Percentiles rank a stretch among this genome's conserved stretches.
Evolutionary conservation across 2,888 invertebrate genomes (phyloP).

Genomic region (Ctenicera cuprea): DNA sequence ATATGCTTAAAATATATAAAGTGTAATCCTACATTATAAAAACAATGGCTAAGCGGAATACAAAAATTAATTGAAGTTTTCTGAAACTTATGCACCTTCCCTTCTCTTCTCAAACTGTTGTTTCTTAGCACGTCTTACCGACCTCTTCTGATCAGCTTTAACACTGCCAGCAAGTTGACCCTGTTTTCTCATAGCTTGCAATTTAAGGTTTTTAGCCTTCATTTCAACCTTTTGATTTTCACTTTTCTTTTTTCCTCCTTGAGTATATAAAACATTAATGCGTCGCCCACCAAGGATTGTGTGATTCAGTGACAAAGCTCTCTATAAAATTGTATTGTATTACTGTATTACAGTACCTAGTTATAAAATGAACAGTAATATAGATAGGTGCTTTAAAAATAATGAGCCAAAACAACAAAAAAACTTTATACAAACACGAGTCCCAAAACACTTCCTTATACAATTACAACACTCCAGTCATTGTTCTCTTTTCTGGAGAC

Average conservation of each 20-base stretch:
- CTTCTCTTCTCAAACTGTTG: constrained; percentile 18
- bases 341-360: not conserved
- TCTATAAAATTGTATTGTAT: constrained; percentile 66
- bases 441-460: too few relatives aligned
- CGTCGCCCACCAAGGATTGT: constrained; percentile 69
- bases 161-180: constrained; percentile 69
- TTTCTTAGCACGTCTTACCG: constrained; percentile 60
- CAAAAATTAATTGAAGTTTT: not conserved
- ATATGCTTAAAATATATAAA: too few relatives aligned
- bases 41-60: too few relatives aligned
- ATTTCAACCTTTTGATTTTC: constrained; percentile 65
- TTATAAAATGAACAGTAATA: too few relatives aligned
- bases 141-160: constrained; percentile 66
- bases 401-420: too few relatives aligned
- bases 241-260: constrained; percentile 67
- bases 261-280: constrained; percentile 72
- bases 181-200: constrained; percentile 70
- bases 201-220: constrained; percentile 71
- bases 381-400: too few relatives aligned
- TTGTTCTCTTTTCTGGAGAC: too few relatives aligned
- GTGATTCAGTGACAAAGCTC: constrained; percentile 71
- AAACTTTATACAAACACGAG: too few relatives aligned
- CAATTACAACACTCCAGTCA: too few relatives aligned
- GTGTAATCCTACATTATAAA: too few relatives aligned
- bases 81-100: not conserved